Conservation (phyloP, 2,113 vertebrate genomes). For the Lophotis ruficrista region DNA sequence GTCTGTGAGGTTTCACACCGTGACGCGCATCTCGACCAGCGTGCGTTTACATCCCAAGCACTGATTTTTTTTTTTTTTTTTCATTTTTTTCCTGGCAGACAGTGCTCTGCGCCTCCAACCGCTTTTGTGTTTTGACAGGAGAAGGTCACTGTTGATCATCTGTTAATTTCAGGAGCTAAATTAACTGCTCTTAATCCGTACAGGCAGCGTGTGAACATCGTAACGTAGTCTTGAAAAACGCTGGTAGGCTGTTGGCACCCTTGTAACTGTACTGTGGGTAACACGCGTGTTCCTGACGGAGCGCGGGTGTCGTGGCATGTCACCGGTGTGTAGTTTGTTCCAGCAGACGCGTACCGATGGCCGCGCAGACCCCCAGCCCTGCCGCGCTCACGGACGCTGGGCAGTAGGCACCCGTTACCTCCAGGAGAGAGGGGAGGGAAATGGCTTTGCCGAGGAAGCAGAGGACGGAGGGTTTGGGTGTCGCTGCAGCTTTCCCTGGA, state of each 20-base stretch:
- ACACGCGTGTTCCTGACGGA: background rate
- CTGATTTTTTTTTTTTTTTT: background rate
- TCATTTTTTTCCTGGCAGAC: background rate
- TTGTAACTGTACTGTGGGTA: background rate
- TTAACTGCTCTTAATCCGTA: background rate
- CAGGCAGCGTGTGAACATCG: background rate
- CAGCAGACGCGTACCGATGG: background rate
- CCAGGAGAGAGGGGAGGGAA: rapidly evolving
- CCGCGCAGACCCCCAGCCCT: rapidly evolving
- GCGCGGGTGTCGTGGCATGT: background rate
- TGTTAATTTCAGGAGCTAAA: background rate
- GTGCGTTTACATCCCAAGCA: background rate
- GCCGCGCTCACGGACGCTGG: rapidly evolving
- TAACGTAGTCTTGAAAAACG: background rate
- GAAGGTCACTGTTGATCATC: background rate
- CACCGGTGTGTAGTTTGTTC: background rate
- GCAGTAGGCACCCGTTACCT: rapidly evolving
- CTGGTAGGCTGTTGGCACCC: background rate
- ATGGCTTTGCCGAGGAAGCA: background rate
- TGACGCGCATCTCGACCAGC: rapidly evolving
- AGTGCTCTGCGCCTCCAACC: background rate
- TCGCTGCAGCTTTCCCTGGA: background rate
- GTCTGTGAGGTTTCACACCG: background rate
- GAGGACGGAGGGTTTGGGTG: background rate
- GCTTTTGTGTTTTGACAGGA: background rate